Percentiles rank a stretch among this genome's conserved stretches.
These are phyloP conservation scores for Xiphydria camelus DNA, from an alignment of 2,888 invertebrate genomes.

Conservation along the genomic window DNA sequence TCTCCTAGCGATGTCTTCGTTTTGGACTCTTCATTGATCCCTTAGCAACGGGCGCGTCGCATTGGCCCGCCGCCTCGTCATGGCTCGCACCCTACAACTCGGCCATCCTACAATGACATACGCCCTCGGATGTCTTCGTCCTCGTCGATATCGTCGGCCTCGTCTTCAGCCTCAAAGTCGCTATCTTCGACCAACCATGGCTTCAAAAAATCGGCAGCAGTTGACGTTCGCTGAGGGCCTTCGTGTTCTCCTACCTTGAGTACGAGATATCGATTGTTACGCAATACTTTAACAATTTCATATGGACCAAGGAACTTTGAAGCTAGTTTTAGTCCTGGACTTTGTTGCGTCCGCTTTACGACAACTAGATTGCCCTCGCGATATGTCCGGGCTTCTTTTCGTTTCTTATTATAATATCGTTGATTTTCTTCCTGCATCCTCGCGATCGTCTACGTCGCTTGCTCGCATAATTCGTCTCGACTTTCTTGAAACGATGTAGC, in stretches of 20 bases:
- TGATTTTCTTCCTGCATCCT: conserved; percentile 16
- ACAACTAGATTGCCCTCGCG: conserved; percentile 20
- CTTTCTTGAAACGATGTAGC: background rate
- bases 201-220: conserved; percentile 22
- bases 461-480: conserved; percentile 7
- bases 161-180: conserved; percentile 1
- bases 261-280: conserved; percentile 44
- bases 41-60: too few species aligned
- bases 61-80: too few species aligned
- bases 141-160: too few species aligned
- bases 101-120: conserved; percentile 15
- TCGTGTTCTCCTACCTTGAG: conserved; percentile 35
- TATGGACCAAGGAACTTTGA: conserved; percentile 25
- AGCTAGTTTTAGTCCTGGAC: conserved; percentile 20
- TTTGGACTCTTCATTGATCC: too few species aligned
- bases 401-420: conserved; percentile 19
- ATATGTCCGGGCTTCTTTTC: conserved; percentile 15
- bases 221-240: conserved; percentile 34
- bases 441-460: conserved; percentile 9
- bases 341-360: conserved; percentile 22
- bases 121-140: conserved; percentile 5
- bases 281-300: conserved; percentile 23
- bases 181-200: conserved; percentile 11
- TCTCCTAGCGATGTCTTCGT: too few species aligned
- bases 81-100: too few species aligned